Conservation (phyloP, 1,140 invertebrate genomes). For the Papilio xuthus region DNA sequence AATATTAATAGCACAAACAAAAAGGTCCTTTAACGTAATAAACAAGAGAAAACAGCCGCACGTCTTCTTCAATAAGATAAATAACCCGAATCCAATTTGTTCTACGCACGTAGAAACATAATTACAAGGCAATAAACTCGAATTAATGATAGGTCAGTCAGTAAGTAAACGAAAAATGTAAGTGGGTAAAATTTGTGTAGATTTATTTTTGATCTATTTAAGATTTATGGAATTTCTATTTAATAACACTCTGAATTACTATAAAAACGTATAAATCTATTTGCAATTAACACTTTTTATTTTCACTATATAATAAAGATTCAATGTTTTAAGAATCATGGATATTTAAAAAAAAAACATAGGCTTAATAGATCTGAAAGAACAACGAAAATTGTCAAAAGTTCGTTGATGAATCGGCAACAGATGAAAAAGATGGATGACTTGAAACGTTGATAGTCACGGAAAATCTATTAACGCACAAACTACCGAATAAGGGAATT, state of each 20-base stretch:
- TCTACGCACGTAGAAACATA: constrained; percentile 17
- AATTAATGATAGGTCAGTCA: constrained; percentile 16
- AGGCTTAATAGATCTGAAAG: not conserved
- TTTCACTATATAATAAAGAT: not conserved
- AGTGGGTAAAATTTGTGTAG: not conserved
- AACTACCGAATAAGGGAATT: constrained; percentile 2
- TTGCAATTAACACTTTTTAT: too few relatives aligned
- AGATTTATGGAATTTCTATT: too few relatives aligned
- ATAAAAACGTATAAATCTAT: too few relatives aligned
- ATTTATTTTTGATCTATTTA: not conserved
- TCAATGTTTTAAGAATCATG: not conserved
- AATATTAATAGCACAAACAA: not conserved
- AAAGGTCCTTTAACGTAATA: not conserved
- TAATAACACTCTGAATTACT: too few relatives aligned
- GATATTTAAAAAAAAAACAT: not conserved
- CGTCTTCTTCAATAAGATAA: constrained; percentile 21
- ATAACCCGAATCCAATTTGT: constrained; percentile 25
- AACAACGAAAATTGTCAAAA: constrained; percentile 12
- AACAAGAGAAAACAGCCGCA: constrained; percentile 6
- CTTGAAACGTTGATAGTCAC: constrained; percentile 15
- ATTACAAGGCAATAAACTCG: constrained; percentile 9
- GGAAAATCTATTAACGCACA: constrained; percentile 14
- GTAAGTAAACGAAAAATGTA: not conserved
- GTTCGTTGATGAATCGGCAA: constrained; percentile 6
- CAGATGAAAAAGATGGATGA: not conserved